Conservation (phyloP, 2,797 vertebrate species). For the Limosa lapponica region DNA sequence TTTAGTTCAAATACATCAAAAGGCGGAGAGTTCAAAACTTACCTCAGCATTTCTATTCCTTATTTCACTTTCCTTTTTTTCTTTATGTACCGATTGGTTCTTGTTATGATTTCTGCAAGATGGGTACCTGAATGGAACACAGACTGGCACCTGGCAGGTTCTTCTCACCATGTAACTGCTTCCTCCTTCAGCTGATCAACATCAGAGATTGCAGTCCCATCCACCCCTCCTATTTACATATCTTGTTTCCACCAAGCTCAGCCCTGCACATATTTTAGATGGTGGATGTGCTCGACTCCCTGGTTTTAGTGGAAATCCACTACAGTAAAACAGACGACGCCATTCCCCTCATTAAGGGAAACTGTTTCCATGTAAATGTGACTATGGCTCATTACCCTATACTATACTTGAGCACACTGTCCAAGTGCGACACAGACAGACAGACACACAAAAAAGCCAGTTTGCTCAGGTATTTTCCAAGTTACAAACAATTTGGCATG, state of each 20-base stretch:
- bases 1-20: neutral
- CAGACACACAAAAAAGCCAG: fast-evolving
- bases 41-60: neutral
- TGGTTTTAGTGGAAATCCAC: neutral
- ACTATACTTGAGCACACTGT: neutral
- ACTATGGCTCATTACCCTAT: neutral
- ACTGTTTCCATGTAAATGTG: neutral
- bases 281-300: neutral
- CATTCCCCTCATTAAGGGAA: neutral
- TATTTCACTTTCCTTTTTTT: neutral
- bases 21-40: neutral
- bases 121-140: neutral
- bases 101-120: neutral
- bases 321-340: neutral
- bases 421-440: neutral
- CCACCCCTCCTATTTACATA: neutral
- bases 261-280: neutral
- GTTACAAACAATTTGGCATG: neutral
- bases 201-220: neutral
- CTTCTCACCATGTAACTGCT: neutral
- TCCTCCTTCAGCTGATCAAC: neutral
- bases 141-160: neutral
- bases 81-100: neutral
- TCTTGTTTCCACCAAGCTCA: neutral
- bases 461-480: neutral